Conservation (phyloP, 2,113 vertebrate genomes). For the Gobiocypris rarus region DNA sequence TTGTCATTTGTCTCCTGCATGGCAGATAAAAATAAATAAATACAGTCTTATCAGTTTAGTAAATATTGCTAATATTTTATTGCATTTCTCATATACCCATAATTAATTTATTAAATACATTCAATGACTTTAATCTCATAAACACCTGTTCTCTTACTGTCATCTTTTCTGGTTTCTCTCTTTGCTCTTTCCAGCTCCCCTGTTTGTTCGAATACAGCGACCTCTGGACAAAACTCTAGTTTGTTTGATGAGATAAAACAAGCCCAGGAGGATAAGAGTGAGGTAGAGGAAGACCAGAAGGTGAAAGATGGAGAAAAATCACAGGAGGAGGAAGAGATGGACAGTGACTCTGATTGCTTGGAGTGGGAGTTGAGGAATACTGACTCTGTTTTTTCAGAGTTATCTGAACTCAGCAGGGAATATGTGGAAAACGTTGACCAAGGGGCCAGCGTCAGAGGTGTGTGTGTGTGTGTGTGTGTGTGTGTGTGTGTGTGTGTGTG, state of each 20-base stretch:
- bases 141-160: not conserved
- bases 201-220: conserved; percentile 21
- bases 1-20: not conserved
- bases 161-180: not conserved
- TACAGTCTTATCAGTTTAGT: not conserved
- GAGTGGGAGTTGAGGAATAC: conserved; percentile 79
- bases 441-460: conserved; percentile 76
- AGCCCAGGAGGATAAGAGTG: conserved; percentile 27
- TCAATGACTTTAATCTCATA: no score
- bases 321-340: conserved; percentile 62
- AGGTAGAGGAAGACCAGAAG: not conserved
- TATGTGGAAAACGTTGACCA: conserved; percentile 78
- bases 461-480: not conserved
- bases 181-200: conserved; percentile 58
- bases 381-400: conserved; percentile 78
- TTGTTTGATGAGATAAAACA: conserved; percentile 60
- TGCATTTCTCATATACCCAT: not conserved
- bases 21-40: not conserved
- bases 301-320: conserved; percentile 3
- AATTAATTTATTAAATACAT: conserved; percentile 8
- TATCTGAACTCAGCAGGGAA: conserved; percentile 77
- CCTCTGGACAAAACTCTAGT: conserved; percentile 50
- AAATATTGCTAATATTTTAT: not conserved
- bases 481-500: not conserved
- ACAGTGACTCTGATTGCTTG: conserved; percentile 60